Percentiles rank a stretch among this genome's conserved stretches.
Evolutionary conservation across 2,113 vertebrate genomes (phyloP).

Genomic region (Neodontobutis hainanensis): DNA sequence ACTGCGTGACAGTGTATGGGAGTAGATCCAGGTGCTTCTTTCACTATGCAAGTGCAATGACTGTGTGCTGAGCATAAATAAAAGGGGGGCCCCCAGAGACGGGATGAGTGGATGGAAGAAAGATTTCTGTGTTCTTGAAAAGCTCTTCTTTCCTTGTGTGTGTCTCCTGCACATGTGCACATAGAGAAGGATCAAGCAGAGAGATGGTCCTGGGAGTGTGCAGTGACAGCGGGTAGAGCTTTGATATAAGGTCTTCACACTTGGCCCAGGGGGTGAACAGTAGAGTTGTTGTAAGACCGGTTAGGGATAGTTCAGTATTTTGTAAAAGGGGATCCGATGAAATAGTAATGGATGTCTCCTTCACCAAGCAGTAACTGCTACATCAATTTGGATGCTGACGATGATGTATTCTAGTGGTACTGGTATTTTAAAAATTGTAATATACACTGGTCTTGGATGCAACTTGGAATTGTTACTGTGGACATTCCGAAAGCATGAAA

Average conservation of each 20-base stretch:
- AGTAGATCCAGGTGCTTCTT: slow-evolving; percentile 45
- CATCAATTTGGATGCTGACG: no score
- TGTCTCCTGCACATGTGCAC: slow-evolving; percentile 34
- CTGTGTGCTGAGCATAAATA: slow-evolving; percentile 55
- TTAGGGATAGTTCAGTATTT: slow-evolving; percentile 8
- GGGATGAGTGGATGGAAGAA: slow-evolving; percentile 64
- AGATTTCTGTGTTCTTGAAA: slow-evolving; percentile 76
- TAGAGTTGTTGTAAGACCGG: slow-evolving; percentile 32
- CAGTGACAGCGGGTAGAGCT: slow-evolving; percentile 50
- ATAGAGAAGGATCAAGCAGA: slow-evolving; percentile 59
- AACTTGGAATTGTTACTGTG: no score
- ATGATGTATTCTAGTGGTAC: no score
- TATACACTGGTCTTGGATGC: no score
- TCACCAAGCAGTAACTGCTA: no score
- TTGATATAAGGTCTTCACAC: slow-evolving; percentile 55
- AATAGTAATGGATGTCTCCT: no score
- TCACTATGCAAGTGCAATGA: slow-evolving; percentile 58
- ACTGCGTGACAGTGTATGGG: slow-evolving; percentile 22
- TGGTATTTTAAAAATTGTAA: no score
- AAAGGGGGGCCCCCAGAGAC: slow-evolving; percentile 66
- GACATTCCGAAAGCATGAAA: background rate
- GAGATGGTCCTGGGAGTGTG: slow-evolving; percentile 54
- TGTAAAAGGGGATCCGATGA: slow-evolving; percentile 5
- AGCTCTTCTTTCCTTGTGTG: slow-evolving; percentile 44
- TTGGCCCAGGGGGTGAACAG: slow-evolving; percentile 36